These are phyloP conservation scores for Meloidogyne hapla DNA, from an alignment of 1,140 invertebrate genomes.

Conservation along the genomic window DNA sequence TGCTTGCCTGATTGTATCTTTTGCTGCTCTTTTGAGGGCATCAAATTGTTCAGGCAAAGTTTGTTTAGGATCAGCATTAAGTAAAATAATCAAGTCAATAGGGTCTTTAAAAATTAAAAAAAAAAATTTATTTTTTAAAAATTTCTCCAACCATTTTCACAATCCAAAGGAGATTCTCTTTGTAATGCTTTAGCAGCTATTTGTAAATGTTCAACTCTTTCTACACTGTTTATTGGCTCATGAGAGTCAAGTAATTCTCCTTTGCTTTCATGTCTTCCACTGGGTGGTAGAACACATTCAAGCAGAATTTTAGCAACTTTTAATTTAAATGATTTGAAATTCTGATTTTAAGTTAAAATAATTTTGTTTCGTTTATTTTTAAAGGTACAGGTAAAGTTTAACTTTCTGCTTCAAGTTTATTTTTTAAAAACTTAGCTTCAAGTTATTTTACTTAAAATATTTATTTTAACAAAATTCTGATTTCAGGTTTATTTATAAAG, in stretches of 20 bases:
- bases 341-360: not conserved
- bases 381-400: too few relatives aligned
- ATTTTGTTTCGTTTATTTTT: too few relatives aligned
- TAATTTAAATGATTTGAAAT: not conserved
- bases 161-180: slow-evolving; percentile 2
- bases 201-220: slow-evolving; percentile 37
- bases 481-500: not conserved
- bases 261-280: slow-evolving; percentile 8
- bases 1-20: slow-evolving; percentile 30
- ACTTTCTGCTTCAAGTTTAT: too few relatives aligned
- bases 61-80: not conserved
- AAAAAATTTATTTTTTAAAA: not conserved
- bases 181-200: slow-evolving; percentile 27
- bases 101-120: slow-evolving; percentile 15
- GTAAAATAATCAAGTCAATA: slow-evolving; percentile 27
- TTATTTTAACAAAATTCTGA: too few relatives aligned
- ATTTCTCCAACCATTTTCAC: slow-evolving; percentile 14
- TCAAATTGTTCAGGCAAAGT: slow-evolving; percentile 21
- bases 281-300: slow-evolving; percentile 34
- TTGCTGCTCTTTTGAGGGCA: slow-evolving; percentile 15
- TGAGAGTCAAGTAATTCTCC: slow-evolving; percentile 15
- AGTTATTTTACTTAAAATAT: too few relatives aligned
- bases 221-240: slow-evolving; percentile 33
- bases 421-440: too few relatives aligned
- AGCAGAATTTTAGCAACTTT: slow-evolving; percentile 18